A percentile compares a stretch with the other conserved stretches of the same genome.
Evolutionary conservation across 2,888 invertebrate genomes (phyloP).

Genomic region (Congeria kusceri): DNA sequence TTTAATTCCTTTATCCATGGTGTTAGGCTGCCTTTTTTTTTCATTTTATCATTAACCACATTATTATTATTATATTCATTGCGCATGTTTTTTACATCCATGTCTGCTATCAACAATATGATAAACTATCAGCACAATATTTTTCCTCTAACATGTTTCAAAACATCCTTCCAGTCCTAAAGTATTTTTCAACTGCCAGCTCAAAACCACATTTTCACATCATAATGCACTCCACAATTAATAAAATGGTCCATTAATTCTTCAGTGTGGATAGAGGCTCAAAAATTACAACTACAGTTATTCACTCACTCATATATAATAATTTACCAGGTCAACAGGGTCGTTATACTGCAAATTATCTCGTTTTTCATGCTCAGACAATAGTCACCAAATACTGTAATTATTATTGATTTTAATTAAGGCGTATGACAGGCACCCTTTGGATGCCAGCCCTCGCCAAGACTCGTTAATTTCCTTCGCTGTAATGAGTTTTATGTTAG

Average conservation of each 20-base stretch:
- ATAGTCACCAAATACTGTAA: conserved; percentile 50
- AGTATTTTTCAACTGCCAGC: too few species aligned
- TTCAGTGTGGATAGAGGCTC: not conserved
- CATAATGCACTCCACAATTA: conserved; percentile 19
- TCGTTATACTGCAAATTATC: conserved; percentile 45
- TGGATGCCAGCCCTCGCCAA: conserved; percentile 35
- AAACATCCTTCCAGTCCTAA: not conserved
- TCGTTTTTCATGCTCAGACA: conserved; percentile 45
- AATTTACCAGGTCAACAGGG: conserved; percentile 48
- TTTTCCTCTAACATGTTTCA: not conserved
- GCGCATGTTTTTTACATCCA: conserved; percentile 8
- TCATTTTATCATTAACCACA: conserved; percentile 10
- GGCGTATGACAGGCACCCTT: conserved; percentile 56
- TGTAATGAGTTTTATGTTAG: conserved; percentile 46
- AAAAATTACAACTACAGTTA: conserved; percentile 13
- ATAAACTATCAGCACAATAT: not conserved
- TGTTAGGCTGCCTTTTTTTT: not conserved
- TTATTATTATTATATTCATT: conserved; percentile 2
- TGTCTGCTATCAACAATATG: not conserved
- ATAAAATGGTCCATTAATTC: conserved; percentile 27
- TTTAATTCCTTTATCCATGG: conserved; percentile 33
- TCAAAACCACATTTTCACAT: conserved; percentile 1
- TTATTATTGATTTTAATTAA: conserved; percentile 67
- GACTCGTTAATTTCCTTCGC: conserved; percentile 45
- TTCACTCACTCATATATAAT: conserved; percentile 35